Evolutionary conservation across 2,113 vertebrate genomes (phyloP).

Genomic region (Pavo muticus): DNA sequence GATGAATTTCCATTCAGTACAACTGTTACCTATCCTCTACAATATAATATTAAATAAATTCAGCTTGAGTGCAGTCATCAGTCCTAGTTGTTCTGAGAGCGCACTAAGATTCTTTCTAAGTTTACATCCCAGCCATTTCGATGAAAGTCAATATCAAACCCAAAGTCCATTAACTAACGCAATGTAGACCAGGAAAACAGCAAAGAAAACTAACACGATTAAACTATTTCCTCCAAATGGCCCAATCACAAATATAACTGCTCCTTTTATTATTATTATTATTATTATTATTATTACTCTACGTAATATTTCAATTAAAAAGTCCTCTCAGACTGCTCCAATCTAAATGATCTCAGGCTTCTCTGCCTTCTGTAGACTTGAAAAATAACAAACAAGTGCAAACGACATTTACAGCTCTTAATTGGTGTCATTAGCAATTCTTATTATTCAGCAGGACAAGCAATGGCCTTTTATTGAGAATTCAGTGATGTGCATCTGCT

Average conservation of each 20-base stretch:
- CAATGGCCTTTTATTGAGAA: slow-evolving; percentile 80
- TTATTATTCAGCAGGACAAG: slow-evolving; percentile 82
- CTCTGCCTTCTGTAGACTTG: slow-evolving; percentile 70
- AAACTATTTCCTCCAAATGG: neutral
- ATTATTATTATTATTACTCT: slow-evolving; percentile 42
- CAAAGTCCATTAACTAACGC: neutral
- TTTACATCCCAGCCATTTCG: neutral
- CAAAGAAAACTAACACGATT: neutral
- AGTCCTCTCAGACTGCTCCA: slow-evolving; percentile 36
- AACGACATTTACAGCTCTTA: slow-evolving; percentile 81
- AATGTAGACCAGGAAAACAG: neutral
- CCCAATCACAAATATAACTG: slow-evolving; percentile 7
- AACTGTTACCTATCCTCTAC: neutral
- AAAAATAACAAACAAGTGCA: slow-evolving; percentile 83
- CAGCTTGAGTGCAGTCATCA: neutral
- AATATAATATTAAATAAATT: neutral
- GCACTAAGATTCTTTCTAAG: neutral
- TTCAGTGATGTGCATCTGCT: slow-evolving; percentile 78
- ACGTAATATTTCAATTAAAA: slow-evolving; percentile 67
- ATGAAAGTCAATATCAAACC: neutral
- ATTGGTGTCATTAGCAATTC: slow-evolving; percentile 80
- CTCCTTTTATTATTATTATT: slow-evolving; percentile 57
- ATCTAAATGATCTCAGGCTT: slow-evolving; percentile 61
- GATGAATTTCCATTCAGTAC: neutral
- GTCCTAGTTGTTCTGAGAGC: neutral